phyloP scores from a whole-genome alignment of 1,140 invertebrate genomes.

The Leptopilina boulardi region DNA sequence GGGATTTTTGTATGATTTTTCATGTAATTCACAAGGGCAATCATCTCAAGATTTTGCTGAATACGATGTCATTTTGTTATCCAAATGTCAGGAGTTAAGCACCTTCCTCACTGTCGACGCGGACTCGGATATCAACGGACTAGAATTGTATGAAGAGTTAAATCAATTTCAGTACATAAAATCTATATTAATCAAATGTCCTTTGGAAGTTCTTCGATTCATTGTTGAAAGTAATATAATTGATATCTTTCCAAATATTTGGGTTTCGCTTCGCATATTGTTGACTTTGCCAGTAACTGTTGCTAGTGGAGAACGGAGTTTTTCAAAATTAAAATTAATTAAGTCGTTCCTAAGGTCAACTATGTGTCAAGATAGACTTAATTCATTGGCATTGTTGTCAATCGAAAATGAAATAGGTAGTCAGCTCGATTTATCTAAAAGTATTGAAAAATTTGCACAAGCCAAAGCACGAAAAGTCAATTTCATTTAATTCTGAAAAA shows the following conservation, averaged over 20 bases:
- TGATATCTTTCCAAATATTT: not conserved
- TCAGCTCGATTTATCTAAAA: slow-evolving; percentile 1
- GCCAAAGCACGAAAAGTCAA: not conserved
- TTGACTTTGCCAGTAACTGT: not conserved
- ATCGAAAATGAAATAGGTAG: not conserved
- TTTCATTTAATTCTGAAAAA: not conserved
- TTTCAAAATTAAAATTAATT: not conserved
- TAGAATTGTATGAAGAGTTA: not conserved
- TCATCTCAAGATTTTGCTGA: not conserved
- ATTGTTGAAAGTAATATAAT: not conserved
- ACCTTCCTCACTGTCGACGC: not conserved
- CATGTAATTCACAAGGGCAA: not conserved
- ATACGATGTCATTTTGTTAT: not conserved
- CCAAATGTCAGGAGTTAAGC: not conserved
- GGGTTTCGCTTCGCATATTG: not conserved
- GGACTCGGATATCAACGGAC: not conserved
- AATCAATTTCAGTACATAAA: not conserved
- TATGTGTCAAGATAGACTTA: not conserved
- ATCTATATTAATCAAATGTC: not conserved
- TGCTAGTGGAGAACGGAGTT: not conserved
- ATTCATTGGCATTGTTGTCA: not conserved
- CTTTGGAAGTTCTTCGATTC: not conserved
- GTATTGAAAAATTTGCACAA: not conserved
- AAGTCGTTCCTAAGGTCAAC: not conserved
- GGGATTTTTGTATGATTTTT: not conserved